Base-by-base conservation (phyloP, 1,140 invertebrate species). In the Yoshiicerus persimilis region DNA sequence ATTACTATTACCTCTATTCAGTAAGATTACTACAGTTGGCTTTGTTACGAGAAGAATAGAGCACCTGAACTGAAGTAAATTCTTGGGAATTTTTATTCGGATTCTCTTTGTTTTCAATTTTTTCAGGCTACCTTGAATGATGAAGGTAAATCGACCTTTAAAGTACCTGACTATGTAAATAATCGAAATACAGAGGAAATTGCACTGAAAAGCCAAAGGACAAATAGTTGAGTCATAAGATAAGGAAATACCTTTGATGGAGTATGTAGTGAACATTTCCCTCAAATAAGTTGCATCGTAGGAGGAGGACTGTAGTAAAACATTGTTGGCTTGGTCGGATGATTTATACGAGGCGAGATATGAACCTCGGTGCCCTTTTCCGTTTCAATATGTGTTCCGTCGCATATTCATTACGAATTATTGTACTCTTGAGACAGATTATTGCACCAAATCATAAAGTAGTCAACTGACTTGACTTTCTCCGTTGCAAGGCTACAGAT, bases 381-480 rank as follows among this genome's bases (percentile, higher is more conserved):
- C 64, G 66, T 90, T 91, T 90, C 87, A 89, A 89, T 89, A 92
- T 91, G 77, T 88, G 91, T 92, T 41, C 91, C 93, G 93, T 92
- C 92, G 75, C 93, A 94, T 90, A 91, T 94, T 89, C 93, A 93
- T 91, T 92, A 93, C 70, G 92, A 92, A 87, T 92, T 93, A 91
- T 91, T 94, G 86, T 89, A 38, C 90, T 89, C 89, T 56, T 38
- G 90, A 90, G 90, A 90, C 90, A 91, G 89, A 91, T 91, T 91
- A 91, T 91, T 91, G 90, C 89, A 91, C 88, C 88, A 91, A 91
- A 91, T 91, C 90, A 91, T 91, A 91, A 91, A 91, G 88, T 91
- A 77, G 87, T 56, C 6, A 86, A 62, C 38, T 64, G 62, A 80
- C 75, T 84, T 80, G 38, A 83, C 87, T 85, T 41, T 30, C 56